Conservation (phyloP, 2,113 vertebrate species). For the Rousettus leschenaultii region DNA sequence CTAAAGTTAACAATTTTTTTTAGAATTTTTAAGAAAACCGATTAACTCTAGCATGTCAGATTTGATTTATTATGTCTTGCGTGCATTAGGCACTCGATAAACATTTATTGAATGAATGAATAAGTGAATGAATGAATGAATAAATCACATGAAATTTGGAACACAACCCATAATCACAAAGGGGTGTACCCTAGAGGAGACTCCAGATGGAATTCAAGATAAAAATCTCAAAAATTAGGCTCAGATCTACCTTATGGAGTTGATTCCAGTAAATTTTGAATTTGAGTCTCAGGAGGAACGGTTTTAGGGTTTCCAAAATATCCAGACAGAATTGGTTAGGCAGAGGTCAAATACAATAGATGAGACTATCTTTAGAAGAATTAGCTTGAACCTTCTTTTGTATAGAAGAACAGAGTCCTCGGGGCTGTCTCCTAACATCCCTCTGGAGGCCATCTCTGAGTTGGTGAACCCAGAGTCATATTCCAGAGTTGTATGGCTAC, state of each 20-base stretch:
- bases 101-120: background rate
- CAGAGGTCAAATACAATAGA: background rate
- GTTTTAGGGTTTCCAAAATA: background rate
- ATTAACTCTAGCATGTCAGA: background rate
- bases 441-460: background rate
- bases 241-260: background rate
- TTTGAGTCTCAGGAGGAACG: background rate
- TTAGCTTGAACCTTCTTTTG: background rate
- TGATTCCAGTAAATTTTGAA: background rate
- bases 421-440: background rate
- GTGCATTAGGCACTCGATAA: background rate
- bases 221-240: background rate
- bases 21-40: background rate
- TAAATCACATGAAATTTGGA: background rate
- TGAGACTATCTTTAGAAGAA: background rate
- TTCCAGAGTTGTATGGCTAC: background rate
- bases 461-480: background rate
- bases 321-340: background rate
- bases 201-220: background rate
- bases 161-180: background rate
- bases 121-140: background rate
- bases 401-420: background rate
- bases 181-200: background rate
- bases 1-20: background rate
- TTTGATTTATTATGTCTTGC: background rate